Evolutionary conservation across 2,113 vertebrate species (phyloP).

Genomic region (Edolisoma coerulescens): DNA sequence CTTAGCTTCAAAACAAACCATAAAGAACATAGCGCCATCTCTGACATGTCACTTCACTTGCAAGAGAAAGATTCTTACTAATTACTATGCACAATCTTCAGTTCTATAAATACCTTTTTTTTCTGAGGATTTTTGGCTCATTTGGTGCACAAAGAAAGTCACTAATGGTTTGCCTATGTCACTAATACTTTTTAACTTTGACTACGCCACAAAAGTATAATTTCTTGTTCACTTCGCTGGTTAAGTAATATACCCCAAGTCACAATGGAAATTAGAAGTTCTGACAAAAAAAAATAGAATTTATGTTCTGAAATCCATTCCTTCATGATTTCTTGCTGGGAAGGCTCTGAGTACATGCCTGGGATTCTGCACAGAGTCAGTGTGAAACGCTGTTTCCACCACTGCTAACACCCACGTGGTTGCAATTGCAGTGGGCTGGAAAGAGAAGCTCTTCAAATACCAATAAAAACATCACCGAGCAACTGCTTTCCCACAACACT

Average conservation of each 20-base stretch:
- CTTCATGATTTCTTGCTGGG: background rate
- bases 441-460: background rate
- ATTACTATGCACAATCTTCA: background rate
- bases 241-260: background rate
- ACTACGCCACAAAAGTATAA: background rate
- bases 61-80: background rate
- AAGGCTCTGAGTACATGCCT: background rate
- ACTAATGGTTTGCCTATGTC: background rate
- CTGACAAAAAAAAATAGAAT: accelerated
- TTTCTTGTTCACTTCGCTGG: background rate
- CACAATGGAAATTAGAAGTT: background rate
- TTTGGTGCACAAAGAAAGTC: background rate
- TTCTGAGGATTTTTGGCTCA: background rate
- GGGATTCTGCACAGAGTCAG: background rate
- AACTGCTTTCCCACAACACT: background rate
- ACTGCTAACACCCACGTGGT: background rate
- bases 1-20: background rate
- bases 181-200: background rate
- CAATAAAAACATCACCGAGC: background rate
- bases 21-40: background rate
- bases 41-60: accelerated
- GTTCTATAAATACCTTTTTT: background rate
- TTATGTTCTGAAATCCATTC: background rate
- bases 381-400: background rate
- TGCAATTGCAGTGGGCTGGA: background rate